Percentiles rank a stretch among this genome's conserved stretches.
These are phyloP conservation scores for Agriopis leucophaearia DNA, from an alignment of 2,888 invertebrate species.

Conservation along the genomic window DNA sequence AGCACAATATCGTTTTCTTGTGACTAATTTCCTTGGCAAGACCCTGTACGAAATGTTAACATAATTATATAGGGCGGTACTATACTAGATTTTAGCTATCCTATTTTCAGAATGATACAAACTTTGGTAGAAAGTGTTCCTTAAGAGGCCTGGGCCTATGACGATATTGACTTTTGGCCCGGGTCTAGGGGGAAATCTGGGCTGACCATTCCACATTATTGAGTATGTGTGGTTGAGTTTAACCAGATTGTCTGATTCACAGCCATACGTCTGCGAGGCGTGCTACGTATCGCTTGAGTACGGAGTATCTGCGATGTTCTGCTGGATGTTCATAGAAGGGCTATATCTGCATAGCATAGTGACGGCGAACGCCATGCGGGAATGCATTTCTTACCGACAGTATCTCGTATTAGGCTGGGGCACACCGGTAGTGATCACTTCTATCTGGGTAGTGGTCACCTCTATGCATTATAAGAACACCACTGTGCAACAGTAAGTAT, in stretches of 20 bases:
- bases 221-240: background rate
- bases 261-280: slow-evolving; percentile 93
- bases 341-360: slow-evolving; percentile 95
- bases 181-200: too few relatives aligned
- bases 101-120: too few relatives aligned
- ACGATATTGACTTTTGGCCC: too few relatives aligned
- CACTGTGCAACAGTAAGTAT: slow-evolving; percentile 26
- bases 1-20: too few relatives aligned
- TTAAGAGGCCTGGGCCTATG: too few relatives aligned
- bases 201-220: too few relatives aligned
- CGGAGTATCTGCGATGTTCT: slow-evolving; percentile 95
- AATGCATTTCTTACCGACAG: slow-evolving; percentile 82
- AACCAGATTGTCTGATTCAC: slow-evolving; percentile 44
- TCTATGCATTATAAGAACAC: slow-evolving; percentile 62
- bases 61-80: too few relatives aligned
- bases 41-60: too few relatives aligned
- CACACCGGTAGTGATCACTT: slow-evolving; percentile 89
- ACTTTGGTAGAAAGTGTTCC: too few relatives aligned
- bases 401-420: slow-evolving; percentile 92
- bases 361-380: slow-evolving; percentile 90
- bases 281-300: slow-evolving; percentile 94
- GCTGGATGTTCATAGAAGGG: slow-evolving; percentile 99
- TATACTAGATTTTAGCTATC: too few relatives aligned
- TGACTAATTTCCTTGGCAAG: too few relatives aligned
- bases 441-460: slow-evolving; percentile 89